Base-by-base conservation (phyloP, 2,888 invertebrate species). In the Melinaea marsaeus region DNA sequence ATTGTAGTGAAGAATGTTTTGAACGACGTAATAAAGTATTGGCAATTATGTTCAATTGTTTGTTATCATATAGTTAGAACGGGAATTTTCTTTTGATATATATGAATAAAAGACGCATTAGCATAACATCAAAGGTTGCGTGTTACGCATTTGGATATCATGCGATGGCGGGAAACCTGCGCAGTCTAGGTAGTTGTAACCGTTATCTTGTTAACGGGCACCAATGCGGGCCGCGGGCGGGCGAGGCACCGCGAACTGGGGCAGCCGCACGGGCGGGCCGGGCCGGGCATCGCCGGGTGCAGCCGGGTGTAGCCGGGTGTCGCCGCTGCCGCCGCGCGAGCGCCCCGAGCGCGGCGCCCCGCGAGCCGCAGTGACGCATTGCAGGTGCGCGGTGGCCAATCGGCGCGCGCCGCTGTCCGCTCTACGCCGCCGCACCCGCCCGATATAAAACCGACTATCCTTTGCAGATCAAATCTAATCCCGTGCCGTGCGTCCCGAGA, bases 341-440 rank as follows among this genome's bases (percentile, higher is more conserved):
- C 76, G 72, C 72, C 74, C 72, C 71, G 74, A 71, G 69, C 66
- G 75, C 75, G 71, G 74, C 74, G 69, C 71, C 72, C 71, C 73
- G 75, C 77, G 76, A 74, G 85, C 86, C 88, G 88, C 90, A 88
- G 86, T 95, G 95, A 94, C 95, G 95, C 95, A 95, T 95, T 95
- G 95, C 95, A 95, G 95, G 95, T 95, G 94, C 93, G 93, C 93
- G 92, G 85, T 92, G 92, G 92, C 95, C 95, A 95, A 95, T 95
- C 93, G 92, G 92, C 92, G 92, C 91, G 92, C 92, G 90, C 89
- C 88, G 93, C 92, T 92, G 92, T 91, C 92, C 92, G 92, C 93
- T 94, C 93, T 93, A 93, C 92, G 93, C 93, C 93, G 93, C 93
- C 93, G 93, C 94, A 92, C 93, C 93, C 94, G 92, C 90, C 92